Base-by-base conservation (phyloP, 2,797 vertebrate species). In the Lophius americanus region DNA sequence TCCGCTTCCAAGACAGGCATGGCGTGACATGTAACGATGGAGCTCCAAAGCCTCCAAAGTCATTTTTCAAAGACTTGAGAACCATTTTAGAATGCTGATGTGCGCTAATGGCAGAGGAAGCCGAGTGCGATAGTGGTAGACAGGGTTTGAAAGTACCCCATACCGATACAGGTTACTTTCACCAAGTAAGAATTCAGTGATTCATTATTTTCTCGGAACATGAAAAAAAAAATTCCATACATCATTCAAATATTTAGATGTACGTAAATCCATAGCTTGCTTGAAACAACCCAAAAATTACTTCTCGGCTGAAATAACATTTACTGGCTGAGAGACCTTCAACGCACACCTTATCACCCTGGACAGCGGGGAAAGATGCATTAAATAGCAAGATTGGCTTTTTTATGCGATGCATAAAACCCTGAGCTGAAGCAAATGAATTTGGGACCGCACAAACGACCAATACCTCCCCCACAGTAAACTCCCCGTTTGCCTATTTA, bases 401-500 rank as follows among this genome's bases (percentile, higher is more conserved):
- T 90, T 92, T 88, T 86, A 88, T 92, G 91, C 91, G 85, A 92
- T 93, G 82, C 90, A 92, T 92, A 92, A 93, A 92, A 91, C 80
- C 88, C 82, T 79, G 86, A 91, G 88, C 88, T 90, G 89, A 91
- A 92, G 88, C 89, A 80, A 92, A 93, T 87, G 85, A 89, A 94
- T 92, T 93, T 90, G 80, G 88, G 88, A 85, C 91, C 92, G 90
- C 88, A 92, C 90, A 92, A 91, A 91, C 88, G 77, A 48, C 81
- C 81, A 46, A 88, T 82, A 77, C 85, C 85, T 87, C 87, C 79
- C 86, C 89, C 83, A 70, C 73, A 84, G 81, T 90, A 84, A 83
- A 87, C 91, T 94, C 93, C 93, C 94, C 78, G 72, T 73, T 83
- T 76, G 93, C 89, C 92, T 93, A 94, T 95, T 96, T 95, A 94